Evolutionary conservation across 2,113 vertebrate species (phyloP).

Genomic region (Podarcis muralis): DNA sequence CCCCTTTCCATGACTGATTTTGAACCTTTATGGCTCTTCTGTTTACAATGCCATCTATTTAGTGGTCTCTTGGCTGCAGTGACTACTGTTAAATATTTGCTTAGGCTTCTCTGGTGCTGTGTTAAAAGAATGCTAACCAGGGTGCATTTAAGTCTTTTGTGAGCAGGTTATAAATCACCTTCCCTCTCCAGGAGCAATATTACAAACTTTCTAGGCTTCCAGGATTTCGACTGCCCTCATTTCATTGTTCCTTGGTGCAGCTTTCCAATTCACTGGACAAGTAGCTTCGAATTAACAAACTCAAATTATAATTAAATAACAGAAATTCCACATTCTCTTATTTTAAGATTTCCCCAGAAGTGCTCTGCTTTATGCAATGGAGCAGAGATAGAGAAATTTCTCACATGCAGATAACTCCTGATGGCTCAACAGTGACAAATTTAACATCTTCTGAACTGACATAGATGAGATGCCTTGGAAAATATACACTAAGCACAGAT

Average conservation of each 20-base stretch:
- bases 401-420: not conserved
- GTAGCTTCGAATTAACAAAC: not conserved
- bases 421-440: not conserved
- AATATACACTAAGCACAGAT: not conserved
- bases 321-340: not conserved
- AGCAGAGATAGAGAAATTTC: not conserved
- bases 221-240: not conserved
- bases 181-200: not conserved
- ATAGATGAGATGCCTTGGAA: not conserved
- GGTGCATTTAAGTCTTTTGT: not conserved
- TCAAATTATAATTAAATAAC: conserved; percentile 10
- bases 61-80: not conserved
- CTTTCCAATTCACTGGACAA: not conserved
- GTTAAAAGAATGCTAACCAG: not conserved
- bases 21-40: not conserved
- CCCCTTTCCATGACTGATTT: not conserved
- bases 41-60: not conserved
- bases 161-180: not conserved
- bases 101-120: not conserved
- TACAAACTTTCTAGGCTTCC: not conserved
- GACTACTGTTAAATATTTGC: conserved; percentile 7
- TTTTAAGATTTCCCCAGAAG: not conserved
- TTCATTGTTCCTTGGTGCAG: fast-evolving
- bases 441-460: not conserved
- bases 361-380: not conserved